phyloP scores from a whole-genome alignment of 2,888 invertebrate genomes.

The Drosophila greeni region DNA sequence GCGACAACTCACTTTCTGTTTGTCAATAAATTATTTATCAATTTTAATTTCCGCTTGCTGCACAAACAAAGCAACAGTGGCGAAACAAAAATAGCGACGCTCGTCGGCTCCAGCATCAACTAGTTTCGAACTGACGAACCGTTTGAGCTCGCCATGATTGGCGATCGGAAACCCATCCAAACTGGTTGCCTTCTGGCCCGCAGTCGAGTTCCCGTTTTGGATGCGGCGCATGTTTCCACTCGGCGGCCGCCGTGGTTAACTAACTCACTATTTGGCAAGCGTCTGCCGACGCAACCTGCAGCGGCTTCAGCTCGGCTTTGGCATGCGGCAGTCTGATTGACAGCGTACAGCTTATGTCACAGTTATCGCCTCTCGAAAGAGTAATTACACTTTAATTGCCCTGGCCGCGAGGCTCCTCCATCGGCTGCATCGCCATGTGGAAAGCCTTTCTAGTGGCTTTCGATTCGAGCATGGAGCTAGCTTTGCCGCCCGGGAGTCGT shows the following conservation, averaged over 20 bases:
- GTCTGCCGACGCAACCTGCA: constrained; percentile 23
- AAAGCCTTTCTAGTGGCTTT: constrained; percentile 15
- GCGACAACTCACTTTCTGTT: constrained; percentile 27
- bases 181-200: constrained; percentile 52
- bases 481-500: background rate
- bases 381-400: constrained; percentile 41
- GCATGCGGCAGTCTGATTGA: constrained; percentile 23
- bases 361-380: constrained; percentile 23
- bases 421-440: constrained; percentile 5
- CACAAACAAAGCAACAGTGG: constrained; percentile 34
- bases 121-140: constrained; percentile 28
- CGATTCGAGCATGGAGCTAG: constrained; percentile 6
- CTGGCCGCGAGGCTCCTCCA: background rate
- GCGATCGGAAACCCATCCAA: constrained; percentile 42
- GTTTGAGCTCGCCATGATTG: constrained; percentile 11
- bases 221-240: constrained; percentile 37
- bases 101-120: constrained; percentile 28
- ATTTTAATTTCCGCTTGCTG: constrained; percentile 59
- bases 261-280: constrained; percentile 39
- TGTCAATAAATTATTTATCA: constrained; percentile 58
- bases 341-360: constrained; percentile 37
- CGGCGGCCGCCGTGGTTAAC: constrained; percentile 16
- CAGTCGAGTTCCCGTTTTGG: constrained; percentile 43
- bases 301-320: background rate
- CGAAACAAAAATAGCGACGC: constrained; percentile 35